These are phyloP conservation scores for Trilocha varians DNA, from an alignment of 2,888 invertebrate genomes.

Conservation along the genomic window DNA sequence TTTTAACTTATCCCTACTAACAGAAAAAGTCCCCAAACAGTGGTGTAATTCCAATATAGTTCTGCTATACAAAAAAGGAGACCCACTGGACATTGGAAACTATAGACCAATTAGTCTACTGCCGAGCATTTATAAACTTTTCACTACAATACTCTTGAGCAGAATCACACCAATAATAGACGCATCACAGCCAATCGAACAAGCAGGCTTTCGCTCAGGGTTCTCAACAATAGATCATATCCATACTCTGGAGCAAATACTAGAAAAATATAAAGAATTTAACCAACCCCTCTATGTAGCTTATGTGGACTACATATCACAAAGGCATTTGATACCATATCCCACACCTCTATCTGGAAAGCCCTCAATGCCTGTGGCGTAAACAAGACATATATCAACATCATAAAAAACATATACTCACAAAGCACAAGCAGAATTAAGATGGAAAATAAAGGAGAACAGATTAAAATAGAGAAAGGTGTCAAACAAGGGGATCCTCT, in stretches of 20 bases:
- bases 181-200: constrained; percentile 1
- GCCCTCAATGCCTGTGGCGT: not conserved
- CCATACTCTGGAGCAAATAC: constrained; percentile 1
- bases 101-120: no score
- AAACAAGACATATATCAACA: not conserved
- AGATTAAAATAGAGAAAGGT: no score
- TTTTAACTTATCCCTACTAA: constrained; percentile 4
- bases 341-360: constrained; percentile 2
- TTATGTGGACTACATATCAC: constrained; percentile 3
- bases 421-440: not conserved
- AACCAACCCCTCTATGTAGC: constrained; percentile 1
- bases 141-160: not conserved
- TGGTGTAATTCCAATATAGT: constrained; percentile 9
- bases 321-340: constrained; percentile 2
- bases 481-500: no score
- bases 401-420: not conserved
- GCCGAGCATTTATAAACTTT: constrained; percentile 2
- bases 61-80: constrained; percentile 4
- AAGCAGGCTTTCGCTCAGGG: no score
- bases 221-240: no score
- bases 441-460: no score
- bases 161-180: not conserved
- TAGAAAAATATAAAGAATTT: constrained; percentile 3
- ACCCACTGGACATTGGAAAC: no score
- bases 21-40: constrained; percentile 5